Conservation (phyloP, 2,797 vertebrate genomes). For the Lutjanus campechanus region DNA sequence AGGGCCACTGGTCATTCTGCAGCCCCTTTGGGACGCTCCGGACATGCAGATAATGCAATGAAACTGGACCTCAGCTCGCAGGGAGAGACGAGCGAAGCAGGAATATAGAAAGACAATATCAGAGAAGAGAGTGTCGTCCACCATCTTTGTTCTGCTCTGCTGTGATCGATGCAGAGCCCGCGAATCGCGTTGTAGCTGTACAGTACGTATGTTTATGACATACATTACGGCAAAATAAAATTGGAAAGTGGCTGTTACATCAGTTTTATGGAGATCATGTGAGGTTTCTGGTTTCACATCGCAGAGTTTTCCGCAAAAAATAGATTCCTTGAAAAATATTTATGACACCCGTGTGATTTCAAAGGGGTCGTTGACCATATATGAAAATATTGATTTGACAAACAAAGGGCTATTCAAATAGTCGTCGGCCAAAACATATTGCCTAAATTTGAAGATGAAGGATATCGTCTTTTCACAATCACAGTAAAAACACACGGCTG, state of each 20-base stretch:
- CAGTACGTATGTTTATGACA: constrained; percentile 31
- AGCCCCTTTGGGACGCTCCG: constrained; percentile 80
- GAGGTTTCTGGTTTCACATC: constrained; percentile 37
- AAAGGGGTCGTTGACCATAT: constrained; percentile 55
- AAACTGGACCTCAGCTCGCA: constrained; percentile 71
- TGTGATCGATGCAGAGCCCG: constrained; percentile 47
- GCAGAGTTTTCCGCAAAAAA: constrained; percentile 30
- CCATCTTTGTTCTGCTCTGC: constrained; percentile 56
- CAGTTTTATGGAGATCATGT: constrained; percentile 39
- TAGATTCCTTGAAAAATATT: constrained; percentile 55
- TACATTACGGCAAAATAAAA: constrained; percentile 31
- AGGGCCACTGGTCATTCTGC: constrained; percentile 87
- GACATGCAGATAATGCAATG: constrained; percentile 83
- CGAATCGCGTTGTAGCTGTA: not conserved
- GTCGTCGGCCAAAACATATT: constrained; percentile 65
- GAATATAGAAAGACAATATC: constrained; percentile 41
- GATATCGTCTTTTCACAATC: constrained; percentile 47
- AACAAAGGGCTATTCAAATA: constrained; percentile 74
- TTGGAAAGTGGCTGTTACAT: constrained; percentile 30
- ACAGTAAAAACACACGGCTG: constrained; percentile 25
- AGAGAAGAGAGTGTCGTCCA: constrained; percentile 9
- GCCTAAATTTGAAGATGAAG: constrained; percentile 55
- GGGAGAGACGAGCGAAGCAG: constrained; percentile 36
- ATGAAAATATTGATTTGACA: constrained; percentile 78
- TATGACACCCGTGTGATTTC: constrained; percentile 53